Percentiles rank a stretch among this genome's conserved stretches.
phyloP scores from a whole-genome alignment of 1,140 invertebrate genomes.

The Macrotrachela quadricornifera region DNA sequence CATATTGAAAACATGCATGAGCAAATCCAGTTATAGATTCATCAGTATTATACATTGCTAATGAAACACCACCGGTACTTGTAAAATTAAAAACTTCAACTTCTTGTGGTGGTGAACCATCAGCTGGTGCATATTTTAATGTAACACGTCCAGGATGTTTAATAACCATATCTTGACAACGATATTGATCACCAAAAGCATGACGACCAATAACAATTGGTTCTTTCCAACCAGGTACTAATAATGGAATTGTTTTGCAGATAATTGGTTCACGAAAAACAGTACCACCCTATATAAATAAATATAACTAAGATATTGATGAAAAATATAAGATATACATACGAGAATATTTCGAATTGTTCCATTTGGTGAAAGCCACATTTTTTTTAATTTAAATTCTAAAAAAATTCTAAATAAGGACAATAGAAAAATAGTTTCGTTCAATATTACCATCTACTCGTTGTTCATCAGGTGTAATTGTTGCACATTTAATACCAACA shows the following conservation, averaged over 20 bases:
- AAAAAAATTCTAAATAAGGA: conserved; percentile 10
- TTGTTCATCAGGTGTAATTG: conserved; percentile 87
- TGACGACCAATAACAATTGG: conserved; percentile 96
- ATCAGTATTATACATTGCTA: conserved; percentile 94
- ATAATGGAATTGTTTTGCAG: conserved; percentile 83
- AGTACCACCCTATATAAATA: conserved; percentile 42
- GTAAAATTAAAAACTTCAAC: conserved; percentile 53
- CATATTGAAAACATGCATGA: conserved; percentile 77
- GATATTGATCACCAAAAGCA: conserved; percentile 86
- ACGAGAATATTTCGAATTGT: conserved; percentile 92
- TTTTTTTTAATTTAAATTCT: conserved; percentile 93
- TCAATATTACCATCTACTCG: conserved; percentile 42
- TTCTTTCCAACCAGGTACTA: conserved; percentile 79
- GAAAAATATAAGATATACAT: too few relatives aligned
- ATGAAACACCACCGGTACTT: conserved; percentile 62
- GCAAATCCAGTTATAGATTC: conserved; percentile 71
- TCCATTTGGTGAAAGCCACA: conserved; percentile 98
- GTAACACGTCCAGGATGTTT: conserved; percentile 52
- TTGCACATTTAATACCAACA: conserved; percentile 96
- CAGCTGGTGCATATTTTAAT: conserved; percentile 50
- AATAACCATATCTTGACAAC: conserved; percentile 41
- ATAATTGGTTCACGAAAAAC: conserved; percentile 81
- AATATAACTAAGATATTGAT: too few relatives aligned
- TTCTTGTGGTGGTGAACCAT: conserved; percentile 30
- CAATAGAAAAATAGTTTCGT: too few relatives aligned